Conservation (phyloP, 1,140 invertebrate genomes). For the Pissodes strobi region DNA sequence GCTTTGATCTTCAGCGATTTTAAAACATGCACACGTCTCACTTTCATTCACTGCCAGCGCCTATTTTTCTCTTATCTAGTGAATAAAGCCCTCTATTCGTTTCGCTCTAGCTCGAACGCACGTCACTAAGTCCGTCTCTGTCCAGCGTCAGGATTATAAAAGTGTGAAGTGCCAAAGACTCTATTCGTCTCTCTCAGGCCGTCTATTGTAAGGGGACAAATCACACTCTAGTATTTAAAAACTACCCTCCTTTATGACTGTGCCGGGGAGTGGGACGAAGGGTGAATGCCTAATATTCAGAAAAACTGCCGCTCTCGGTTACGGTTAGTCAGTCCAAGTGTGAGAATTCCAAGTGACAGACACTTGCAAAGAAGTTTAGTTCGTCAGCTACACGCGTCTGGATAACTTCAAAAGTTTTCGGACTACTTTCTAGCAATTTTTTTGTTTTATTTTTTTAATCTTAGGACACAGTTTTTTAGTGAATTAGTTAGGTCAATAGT, state of each 20-base stretch:
- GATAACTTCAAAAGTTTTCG: slow-evolving; percentile 19
- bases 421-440: neutral
- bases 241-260: slow-evolving; percentile 55
- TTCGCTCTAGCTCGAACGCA: neutral
- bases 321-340: slow-evolving; percentile 31
- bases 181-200: slow-evolving; percentile 33
- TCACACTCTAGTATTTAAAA: slow-evolving; percentile 53
- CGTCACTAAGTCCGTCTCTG: slow-evolving; percentile 35
- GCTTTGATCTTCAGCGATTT: slow-evolving; percentile 46
- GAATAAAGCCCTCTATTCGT: slow-evolving; percentile 41
- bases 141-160: slow-evolving; percentile 35
- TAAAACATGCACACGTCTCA: slow-evolving; percentile 43
- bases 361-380: slow-evolving; percentile 31
- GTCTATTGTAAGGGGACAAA: slow-evolving; percentile 52
- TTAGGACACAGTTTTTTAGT: too few relatives aligned
- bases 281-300: slow-evolving; percentile 31
- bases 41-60: slow-evolving; percentile 45
- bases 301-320: slow-evolving; percentile 39
- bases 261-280: slow-evolving; percentile 30
- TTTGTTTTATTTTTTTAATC: slow-evolving; percentile 6
- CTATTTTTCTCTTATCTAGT: slow-evolving; percentile 50
- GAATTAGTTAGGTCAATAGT: too few relatives aligned
- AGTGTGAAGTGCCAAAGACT: slow-evolving; percentile 38
- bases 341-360: slow-evolving; percentile 18
- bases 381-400: slow-evolving; percentile 16